A percentile compares a stretch with the other conserved stretches of the same genome.
Conservation (phyloP, 2,888 invertebrate genomes). For the Campopleginae sp. region DNA sequence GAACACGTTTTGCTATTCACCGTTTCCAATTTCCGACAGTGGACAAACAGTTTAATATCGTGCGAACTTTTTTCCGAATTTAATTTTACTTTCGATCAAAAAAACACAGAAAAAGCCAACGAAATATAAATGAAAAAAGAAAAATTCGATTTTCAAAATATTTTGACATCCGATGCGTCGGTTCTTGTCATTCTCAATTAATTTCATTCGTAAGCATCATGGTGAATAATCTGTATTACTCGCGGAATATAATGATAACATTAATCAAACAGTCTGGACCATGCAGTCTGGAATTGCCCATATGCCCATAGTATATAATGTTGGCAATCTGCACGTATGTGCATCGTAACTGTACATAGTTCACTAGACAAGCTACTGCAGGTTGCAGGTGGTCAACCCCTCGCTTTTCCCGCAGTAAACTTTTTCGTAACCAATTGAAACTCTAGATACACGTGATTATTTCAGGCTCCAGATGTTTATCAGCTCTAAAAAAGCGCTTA, state of each 20-base stretch:
- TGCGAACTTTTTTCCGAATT: too few species aligned
- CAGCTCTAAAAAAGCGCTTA: neutral
- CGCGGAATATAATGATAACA: neutral
- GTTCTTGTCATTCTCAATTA: too few species aligned
- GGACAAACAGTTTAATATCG: too few species aligned
- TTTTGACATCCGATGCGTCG: too few species aligned
- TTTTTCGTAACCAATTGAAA: slow-evolving; percentile 12
- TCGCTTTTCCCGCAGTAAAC: slow-evolving; percentile 17
- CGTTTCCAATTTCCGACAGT: neutral
- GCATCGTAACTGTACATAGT: slow-evolving; percentile 48
- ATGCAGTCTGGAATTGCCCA: neutral
- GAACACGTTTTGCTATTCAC: neutral
- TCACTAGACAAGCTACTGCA: slow-evolving; percentile 67
- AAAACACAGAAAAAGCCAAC: too few species aligned
- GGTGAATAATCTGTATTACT: neutral
- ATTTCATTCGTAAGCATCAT: neutral
- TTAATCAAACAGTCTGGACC: neutral
- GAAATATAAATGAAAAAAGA: too few species aligned
- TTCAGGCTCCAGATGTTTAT: neutral
- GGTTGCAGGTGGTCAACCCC: slow-evolving; percentile 77
- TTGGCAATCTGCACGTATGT: slow-evolving; percentile 46
- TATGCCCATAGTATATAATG: slow-evolving; percentile 4
- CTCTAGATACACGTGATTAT: slow-evolving; percentile 7
- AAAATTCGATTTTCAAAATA: too few species aligned
- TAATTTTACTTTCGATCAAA: too few species aligned